Evolutionary conservation across 2,797 vertebrate species (phyloP), one percentile per base, ranked within the genome.

Genomic region (Myoxocephalus aenaeus): DNA sequence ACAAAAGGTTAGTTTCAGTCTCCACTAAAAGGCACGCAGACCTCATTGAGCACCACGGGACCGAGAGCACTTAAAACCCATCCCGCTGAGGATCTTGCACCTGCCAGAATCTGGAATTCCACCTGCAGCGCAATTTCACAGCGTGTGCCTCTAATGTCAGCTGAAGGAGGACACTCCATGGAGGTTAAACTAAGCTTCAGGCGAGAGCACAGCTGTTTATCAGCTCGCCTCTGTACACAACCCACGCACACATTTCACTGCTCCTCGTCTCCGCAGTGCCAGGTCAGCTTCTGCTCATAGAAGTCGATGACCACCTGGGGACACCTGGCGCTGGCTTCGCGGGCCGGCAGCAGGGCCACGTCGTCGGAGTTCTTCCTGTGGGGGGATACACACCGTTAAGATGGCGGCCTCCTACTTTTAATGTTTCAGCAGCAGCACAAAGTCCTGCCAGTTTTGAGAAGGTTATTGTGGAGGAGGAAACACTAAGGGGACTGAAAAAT

Each of bases 291-390:
- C 90, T 97, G 96, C 93, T 99, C 98, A 82, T 99, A 99, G 95
- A 99, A 99, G 82, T 97, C 95, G 3, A 99, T 98, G 89, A 99
- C 98, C 75, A 98, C 97, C 92, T 99, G 96, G 87, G 98, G 98
- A 94, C 97, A 98, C 89, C 96, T 96, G 93, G 96, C 91, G 22
- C 98, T 99, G 59, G 96, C 98, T 92, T 99, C 98, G 78, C 95
- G 95, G 72, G 98, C 98, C 85, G 98, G 95, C 87, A 99, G 95
- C 93, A 99, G 92, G 76, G 97, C 97, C 68, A 98, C 98, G 70
- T 99, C 97, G 77, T 97, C 96, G 0, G 97, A 97, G 94, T 97
- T 96, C 91, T 98, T 99, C 98, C 98, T 99, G 92, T 75, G 89
- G 85, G 34, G 34, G 29, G 29, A 46, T 57, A 53, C 29, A 32